Evolutionary conservation across 2,113 vertebrate species (phyloP).

Genomic region (Dipodomys ordii): DNA sequence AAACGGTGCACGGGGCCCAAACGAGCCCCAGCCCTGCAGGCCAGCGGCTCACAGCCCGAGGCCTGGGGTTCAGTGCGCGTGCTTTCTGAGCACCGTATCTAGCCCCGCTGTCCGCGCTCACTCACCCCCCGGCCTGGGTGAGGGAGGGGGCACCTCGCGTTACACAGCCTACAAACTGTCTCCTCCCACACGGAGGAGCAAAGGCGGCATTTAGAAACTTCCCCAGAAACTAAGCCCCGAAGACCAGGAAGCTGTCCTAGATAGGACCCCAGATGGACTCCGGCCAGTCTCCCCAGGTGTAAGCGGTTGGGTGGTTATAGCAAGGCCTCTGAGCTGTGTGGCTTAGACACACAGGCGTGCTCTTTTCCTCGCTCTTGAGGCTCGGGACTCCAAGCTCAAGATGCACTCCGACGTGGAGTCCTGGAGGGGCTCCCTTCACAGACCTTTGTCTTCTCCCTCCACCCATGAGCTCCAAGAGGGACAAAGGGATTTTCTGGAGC

Average conservation of each 20-base stretch:
- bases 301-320: neutral
- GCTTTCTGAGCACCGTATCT: slow-evolving; percentile 31
- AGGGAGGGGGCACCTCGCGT: too few relatives aligned
- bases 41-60: slow-evolving; percentile 31
- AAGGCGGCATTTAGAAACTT: neutral
- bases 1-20: neutral
- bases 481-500: rapidly evolving
- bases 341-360: neutral
- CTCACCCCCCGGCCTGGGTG: neutral
- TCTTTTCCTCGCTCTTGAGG: neutral
- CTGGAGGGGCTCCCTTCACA: neutral
- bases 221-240: neutral
- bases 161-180: neutral
- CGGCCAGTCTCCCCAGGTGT: too few relatives aligned
- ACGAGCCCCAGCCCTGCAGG: neutral
- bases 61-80: slow-evolving; percentile 39
- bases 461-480: neutral
- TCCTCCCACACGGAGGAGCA: neutral
- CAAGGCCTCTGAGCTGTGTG: too few relatives aligned
- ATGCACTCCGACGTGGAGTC: neutral
- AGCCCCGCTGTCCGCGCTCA: slow-evolving; percentile 13
- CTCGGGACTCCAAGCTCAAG: too few relatives aligned
- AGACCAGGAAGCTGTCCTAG: neutral
- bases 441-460: neutral
- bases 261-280: neutral